These are phyloP conservation scores for Eupelmus urozonus DNA, from an alignment of 2,888 invertebrate genomes.

Conservation along the genomic window DNA sequence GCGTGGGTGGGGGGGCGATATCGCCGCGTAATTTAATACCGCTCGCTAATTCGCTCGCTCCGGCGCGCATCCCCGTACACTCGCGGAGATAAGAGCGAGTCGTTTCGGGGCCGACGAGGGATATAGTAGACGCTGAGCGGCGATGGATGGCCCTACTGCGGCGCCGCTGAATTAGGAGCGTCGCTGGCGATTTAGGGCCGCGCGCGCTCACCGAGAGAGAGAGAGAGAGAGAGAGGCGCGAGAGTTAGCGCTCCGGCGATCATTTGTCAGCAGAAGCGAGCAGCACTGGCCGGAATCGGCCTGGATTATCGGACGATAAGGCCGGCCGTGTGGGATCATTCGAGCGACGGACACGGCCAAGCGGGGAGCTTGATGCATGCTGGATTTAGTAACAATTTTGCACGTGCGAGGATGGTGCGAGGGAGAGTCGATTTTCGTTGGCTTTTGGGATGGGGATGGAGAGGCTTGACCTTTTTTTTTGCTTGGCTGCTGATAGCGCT, in stretches of 20 bases:
- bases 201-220: no score
- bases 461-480: no score
- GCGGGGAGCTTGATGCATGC: slow-evolving; percentile 26
- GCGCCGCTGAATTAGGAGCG: slow-evolving; percentile 33
- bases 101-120: not conserved
- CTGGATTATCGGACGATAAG: slow-evolving; percentile 51
- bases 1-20: slow-evolving; percentile 34
- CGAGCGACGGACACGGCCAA: not conserved
- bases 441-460: no score
- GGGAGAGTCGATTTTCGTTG: slow-evolving; percentile 23
- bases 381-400: slow-evolving; percentile 55
- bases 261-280: slow-evolving; percentile 53
- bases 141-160: slow-evolving; percentile 15
- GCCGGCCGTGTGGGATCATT: not conserved
- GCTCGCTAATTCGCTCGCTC: slow-evolving; percentile 70
- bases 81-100: slow-evolving; percentile 31
- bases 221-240: no score
- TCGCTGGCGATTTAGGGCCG: slow-evolving; percentile 41
- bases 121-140: not conserved
- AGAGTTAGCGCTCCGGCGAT: slow-evolving; percentile 15
- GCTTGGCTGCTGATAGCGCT: no score
- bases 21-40: slow-evolving; percentile 72
- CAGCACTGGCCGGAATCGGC: slow-evolving; percentile 32
- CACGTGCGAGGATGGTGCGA: no score
- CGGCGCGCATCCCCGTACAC: slow-evolving; percentile 53